Evolutionary conservation across 2,113 vertebrate species (phyloP), one percentile per base, ranked within the genome.

Genomic region (Otocyon megalotis): DNA sequence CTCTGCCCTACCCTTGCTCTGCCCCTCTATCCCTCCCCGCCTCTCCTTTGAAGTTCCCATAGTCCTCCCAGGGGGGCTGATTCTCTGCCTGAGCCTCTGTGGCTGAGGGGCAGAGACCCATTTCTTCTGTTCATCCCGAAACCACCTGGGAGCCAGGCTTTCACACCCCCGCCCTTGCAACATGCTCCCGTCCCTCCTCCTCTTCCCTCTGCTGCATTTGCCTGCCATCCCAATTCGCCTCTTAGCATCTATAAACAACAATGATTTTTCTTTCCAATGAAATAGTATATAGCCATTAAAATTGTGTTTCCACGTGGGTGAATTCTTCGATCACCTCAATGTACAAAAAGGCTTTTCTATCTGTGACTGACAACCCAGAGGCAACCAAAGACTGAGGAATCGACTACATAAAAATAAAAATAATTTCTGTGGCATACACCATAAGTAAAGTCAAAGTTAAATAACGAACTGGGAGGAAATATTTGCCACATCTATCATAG

Each of bases 361-460:
- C 35, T 26, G 8, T n/a, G 20, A 92, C 17, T 65, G 74, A 80
- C 85, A 93, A 91, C 77, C 37, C 63, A 97, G 76, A 85, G 22
- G 43, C 48, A 58, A 67, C 30, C 32, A 76, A 89, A 83, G 60
- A 53, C 16, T 60, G 53, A 79, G 50, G 43, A 84, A 87, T 63
- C 80, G 76, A 43, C 28, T n/a, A 24, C 6, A 63, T 3, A 60
- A 63, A 82, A 82, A 17, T 17, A 26, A 58, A 15, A 56, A 37
- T 56, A 50, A 30, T 50, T 50, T 48, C 63, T 48, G 87, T 72
- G 35, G 54, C 28, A 93, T 86, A 69, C 4, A 11, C 22, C 15
- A 1, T 54, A 94, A 67, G 50, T 67, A 88, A 97, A 90, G 50
- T 15, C 32, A 92, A 88, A 93, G 30, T 37, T n/a, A 82, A 94